Conservation (phyloP, 2,888 invertebrate genomes). For the Galerucella nymphaeae region DNA sequence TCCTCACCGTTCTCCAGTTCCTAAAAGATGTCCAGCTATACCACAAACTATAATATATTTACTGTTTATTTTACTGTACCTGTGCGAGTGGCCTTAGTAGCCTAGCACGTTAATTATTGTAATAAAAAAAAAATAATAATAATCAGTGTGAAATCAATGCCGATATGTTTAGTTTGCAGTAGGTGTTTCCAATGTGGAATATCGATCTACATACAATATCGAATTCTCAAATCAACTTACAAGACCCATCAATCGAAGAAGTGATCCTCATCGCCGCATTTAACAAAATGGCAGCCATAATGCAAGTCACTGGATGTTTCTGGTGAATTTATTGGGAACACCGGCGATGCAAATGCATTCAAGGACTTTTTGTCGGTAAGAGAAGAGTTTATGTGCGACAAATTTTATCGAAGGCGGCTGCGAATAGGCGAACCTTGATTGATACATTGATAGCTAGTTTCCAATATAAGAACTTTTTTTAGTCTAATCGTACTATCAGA, state of each 20-base stretch:
- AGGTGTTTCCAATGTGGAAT: conserved; percentile 29
- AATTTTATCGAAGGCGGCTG: conserved; percentile 36
- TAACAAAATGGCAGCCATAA: conserved; percentile 55
- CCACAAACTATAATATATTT: too few species aligned
- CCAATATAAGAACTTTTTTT: not conserved
- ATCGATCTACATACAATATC: conserved; percentile 38
- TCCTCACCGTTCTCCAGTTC: too few species aligned
- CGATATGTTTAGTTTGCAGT: not conserved
- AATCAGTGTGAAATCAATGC: not conserved
- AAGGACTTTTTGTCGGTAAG: conserved; percentile 38
- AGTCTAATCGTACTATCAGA: not conserved
- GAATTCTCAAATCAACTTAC: conserved; percentile 40
- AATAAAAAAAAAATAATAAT: too few species aligned
- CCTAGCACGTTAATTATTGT: too few species aligned
- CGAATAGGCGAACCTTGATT: conserved; percentile 10
- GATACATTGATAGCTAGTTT: conserved; percentile 2
- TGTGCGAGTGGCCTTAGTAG: too few species aligned
- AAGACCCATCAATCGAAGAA: conserved; percentile 49
- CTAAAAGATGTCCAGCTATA: too few species aligned
- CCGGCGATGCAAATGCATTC: conserved; percentile 44
- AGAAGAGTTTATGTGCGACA: conserved; percentile 36
- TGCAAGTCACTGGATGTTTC: conserved; percentile 50
- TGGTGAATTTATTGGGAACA: conserved; percentile 40
- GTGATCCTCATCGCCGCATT: conserved; percentile 50
- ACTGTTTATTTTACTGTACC: too few species aligned